phyloP scores from a whole-genome alignment of 1,140 invertebrate genomes.

The Cydia amplana region DNA sequence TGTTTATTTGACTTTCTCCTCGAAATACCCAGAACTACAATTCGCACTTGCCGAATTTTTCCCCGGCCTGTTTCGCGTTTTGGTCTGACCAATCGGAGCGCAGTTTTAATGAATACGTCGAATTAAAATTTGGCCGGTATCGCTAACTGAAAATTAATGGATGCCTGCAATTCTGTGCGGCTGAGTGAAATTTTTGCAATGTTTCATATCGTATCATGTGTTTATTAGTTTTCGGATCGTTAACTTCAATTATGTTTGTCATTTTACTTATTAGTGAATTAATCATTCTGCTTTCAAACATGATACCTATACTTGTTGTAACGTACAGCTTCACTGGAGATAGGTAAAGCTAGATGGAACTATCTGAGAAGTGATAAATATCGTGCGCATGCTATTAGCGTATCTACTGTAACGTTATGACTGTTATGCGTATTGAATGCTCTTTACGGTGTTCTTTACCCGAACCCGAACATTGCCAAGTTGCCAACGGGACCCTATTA shows the following conservation, averaged over 20 bases:
- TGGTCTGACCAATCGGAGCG: constrained; percentile 3
- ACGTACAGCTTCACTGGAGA: not conserved
- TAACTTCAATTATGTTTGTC: not conserved
- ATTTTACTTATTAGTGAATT: not conserved
- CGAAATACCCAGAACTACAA: not conserved
- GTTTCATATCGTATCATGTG: not conserved
- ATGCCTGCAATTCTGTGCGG: not conserved
- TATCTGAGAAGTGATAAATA: no score
- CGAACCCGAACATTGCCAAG: no score
- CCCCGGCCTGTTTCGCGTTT: not conserved
- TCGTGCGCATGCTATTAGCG: no score
- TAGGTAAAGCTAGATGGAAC: not conserved
- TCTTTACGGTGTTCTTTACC: no score
- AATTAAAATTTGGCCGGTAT: constrained; percentile 16
- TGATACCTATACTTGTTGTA: not conserved
- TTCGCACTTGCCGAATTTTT: not conserved
- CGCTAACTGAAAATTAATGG: constrained; percentile 10
- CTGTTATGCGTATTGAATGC: no score
- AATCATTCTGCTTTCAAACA: not conserved
- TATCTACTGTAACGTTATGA: no score
- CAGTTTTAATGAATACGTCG: constrained; percentile 14
- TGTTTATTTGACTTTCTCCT: no score
- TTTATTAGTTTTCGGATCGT: not conserved
- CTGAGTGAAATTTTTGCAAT: not conserved
- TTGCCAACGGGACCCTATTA: no score